Conservation (phyloP, 2,888 invertebrate genomes). For the Hemicrepidius hirtus region DNA sequence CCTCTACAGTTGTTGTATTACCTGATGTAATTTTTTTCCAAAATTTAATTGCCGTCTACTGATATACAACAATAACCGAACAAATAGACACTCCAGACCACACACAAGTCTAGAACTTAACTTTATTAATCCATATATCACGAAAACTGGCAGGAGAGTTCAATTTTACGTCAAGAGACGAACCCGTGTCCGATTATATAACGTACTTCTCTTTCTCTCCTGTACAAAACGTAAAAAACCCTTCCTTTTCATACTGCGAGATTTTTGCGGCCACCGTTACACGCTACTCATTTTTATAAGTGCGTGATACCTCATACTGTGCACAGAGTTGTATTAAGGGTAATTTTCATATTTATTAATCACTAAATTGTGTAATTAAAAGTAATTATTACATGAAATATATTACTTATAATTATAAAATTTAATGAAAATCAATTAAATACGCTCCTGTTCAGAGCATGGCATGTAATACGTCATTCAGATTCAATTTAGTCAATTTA, state of each 20-base stretch:
- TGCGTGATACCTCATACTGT: conserved; percentile 42
- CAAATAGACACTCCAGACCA: conserved; percentile 42
- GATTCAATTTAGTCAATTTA: conserved; percentile 18
- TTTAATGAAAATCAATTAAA: neutral
- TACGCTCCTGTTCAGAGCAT: neutral
- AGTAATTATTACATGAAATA: neutral
- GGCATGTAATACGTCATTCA: neutral
- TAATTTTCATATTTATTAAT: neutral
- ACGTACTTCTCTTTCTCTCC: neutral
- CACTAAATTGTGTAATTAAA: too few species aligned
- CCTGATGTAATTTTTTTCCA: too few species aligned
- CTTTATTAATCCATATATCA: conserved; percentile 58
- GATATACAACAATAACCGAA: neutral
- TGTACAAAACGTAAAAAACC: neutral
- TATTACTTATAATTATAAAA: neutral
- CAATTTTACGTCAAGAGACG: conserved; percentile 44
- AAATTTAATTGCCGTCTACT: too few species aligned
- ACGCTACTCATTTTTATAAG: conserved; percentile 41
- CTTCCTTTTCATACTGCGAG: conserved; percentile 4
- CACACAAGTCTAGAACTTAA: conserved; percentile 50
- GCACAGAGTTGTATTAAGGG: conserved; percentile 23
- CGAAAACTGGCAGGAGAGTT: conserved; percentile 49
- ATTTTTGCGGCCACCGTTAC: conserved; percentile 36
- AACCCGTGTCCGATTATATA: conserved; percentile 33
- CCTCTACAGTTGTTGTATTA: too few species aligned